phyloP scores from a whole-genome alignment of 2,113 vertebrate genomes.

The Jacana jacana region DNA sequence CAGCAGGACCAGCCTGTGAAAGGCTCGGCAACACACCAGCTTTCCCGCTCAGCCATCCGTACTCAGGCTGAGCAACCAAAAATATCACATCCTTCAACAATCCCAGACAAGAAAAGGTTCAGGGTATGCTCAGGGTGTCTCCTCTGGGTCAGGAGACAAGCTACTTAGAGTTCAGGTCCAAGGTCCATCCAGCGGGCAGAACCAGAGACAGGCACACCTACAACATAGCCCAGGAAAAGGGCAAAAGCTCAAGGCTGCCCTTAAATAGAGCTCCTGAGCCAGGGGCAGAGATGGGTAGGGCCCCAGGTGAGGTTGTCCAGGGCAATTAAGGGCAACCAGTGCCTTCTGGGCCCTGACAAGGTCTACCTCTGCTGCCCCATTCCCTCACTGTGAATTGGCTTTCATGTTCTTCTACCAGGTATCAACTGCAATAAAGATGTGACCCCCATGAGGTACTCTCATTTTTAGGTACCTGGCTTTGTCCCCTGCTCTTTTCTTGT shows the following conservation, averaged over 20 bases:
- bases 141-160: neutral
- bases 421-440: neutral
- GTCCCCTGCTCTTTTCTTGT: neutral
- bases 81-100: neutral
- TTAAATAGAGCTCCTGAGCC: neutral
- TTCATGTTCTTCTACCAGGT: neutral
- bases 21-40: accelerated
- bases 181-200: neutral
- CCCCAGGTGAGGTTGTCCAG: neutral
- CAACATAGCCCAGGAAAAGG: accelerated
- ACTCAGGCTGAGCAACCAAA: neutral
- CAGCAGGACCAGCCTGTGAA: neutral
- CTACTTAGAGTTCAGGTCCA: accelerated
- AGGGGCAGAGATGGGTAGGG: neutral
- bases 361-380: neutral
- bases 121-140: too few species aligned
- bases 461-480: neutral
- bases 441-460: neutral
- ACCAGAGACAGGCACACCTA: neutral
- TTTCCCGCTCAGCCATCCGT: neutral
- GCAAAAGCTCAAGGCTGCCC: neutral
- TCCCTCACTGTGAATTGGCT: neutral
- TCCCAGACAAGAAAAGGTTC: neutral
- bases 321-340: neutral
- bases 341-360: neutral